A percentile compares a stretch with the other conserved stretches of the same genome.
These are phyloP conservation scores for Lamprologus speciosus DNA, from an alignment of 2,113 vertebrate genomes.

Conservation along the genomic window DNA sequence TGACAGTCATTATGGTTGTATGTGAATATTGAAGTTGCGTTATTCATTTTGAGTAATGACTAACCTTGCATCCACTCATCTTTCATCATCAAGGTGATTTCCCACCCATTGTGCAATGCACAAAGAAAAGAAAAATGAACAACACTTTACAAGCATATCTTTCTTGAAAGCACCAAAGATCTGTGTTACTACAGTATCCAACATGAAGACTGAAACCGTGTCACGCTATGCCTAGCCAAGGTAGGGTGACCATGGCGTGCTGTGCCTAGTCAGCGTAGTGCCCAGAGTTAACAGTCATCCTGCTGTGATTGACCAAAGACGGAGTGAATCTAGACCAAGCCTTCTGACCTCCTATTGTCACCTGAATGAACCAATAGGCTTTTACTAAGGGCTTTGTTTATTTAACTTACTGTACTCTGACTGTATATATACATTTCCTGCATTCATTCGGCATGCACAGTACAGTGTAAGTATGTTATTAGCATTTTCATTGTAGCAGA, in stretches of 20 bases:
- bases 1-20: not conserved
- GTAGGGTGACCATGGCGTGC: not conserved
- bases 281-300: not conserved
- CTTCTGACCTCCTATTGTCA: not conserved
- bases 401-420: not conserved
- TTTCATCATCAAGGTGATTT: not conserved
- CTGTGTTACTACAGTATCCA: not conserved
- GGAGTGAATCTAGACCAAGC: conserved; percentile 23
- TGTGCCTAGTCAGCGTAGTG: conserved; percentile 21
- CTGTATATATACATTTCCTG: not conserved
- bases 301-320: conserved; percentile 14
- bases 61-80: not conserved
- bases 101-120: not conserved
- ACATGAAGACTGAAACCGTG: not conserved
- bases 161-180: not conserved
- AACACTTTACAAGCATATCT: not conserved
- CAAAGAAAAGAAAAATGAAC: not conserved
- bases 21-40: not conserved
- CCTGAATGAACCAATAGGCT: not conserved
- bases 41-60: not conserved
- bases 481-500: conserved; percentile 15
- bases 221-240: not conserved
- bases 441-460: not conserved
- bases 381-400: not conserved
- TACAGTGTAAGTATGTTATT: not conserved